Evolutionary conservation across 2,888 invertebrate species (phyloP).

Genomic region (Galerucella nymphaeae): DNA sequence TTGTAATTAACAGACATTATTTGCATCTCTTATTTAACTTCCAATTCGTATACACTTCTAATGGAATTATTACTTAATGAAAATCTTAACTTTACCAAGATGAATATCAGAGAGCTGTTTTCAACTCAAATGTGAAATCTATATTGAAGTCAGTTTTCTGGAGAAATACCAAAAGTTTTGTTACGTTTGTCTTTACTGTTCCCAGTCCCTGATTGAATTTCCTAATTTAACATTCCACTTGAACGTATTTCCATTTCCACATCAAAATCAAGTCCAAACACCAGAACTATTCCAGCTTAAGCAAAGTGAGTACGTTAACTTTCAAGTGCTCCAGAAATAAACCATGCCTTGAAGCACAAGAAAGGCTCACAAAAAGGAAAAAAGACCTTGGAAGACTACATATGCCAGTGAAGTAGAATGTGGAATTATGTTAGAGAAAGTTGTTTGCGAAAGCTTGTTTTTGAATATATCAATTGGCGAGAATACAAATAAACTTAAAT

Average conservation of each 20-base stretch:
- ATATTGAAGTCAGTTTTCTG: neutral
- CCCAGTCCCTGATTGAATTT: conserved; percentile 17
- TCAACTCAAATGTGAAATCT: neutral
- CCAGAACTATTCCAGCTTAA: conserved; percentile 26
- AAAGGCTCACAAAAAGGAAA: neutral
- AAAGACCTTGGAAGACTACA: too few relatives aligned
- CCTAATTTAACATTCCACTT: conserved; percentile 23
- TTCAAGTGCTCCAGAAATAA: conserved; percentile 9
- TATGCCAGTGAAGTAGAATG: too few relatives aligned
- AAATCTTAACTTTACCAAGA: neutral
- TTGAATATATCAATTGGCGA: too few relatives aligned
- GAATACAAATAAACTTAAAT: too few relatives aligned
- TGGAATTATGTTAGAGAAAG: too few relatives aligned
- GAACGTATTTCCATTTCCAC: conserved; percentile 26
- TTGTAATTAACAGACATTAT: too few relatives aligned
- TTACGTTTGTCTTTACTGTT: conserved; percentile 10
- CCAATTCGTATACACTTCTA: neutral
- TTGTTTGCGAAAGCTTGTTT: too few relatives aligned
- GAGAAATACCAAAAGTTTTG: neutral
- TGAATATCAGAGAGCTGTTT: neutral
- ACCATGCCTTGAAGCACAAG: neutral
- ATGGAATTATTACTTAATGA: neutral
- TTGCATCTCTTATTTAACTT: neutral
- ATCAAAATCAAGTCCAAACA: conserved; percentile 11
- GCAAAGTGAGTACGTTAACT: conserved; percentile 17